Evolutionary conservation across 2,888 invertebrate species (phyloP), one percentile per base, ranked within the genome.

Genomic region (Erebia palarica): DNA sequence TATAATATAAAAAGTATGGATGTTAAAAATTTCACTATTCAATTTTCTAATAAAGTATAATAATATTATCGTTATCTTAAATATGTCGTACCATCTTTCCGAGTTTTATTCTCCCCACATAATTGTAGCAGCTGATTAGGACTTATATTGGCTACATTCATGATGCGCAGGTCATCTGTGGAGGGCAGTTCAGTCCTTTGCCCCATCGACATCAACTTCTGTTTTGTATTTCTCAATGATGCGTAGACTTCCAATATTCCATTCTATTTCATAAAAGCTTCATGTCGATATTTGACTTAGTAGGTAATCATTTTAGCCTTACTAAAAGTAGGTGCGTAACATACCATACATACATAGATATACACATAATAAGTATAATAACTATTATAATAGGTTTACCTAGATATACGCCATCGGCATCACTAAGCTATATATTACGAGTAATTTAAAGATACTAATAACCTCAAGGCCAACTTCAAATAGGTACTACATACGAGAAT

Each of bases 91-190:
- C 76, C 78, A 60, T 75, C 72, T 66, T 57, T 66, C 44, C 65
- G 72, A 8, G 55, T 60, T 65, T 77, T 77, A 14, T 74, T 73
- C 67, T 78, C 79, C 5, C 85, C 77, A 68, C 91, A 91, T 10
- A 91, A 75, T 69, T 87, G 83, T 16, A 91, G 78, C 65, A 92
- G 76, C 74, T 91, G 89, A 9, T 86, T 86, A 0, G 91, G 87
- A 0, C 84, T 78, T 81, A 91, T 75, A 53, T 87, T 86, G 44
- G 87, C 80, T 8, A 91, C 85, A 70, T 91, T 91, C 88, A 91
- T 89, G 44, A 92, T 83, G 0, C 76, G 81, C 57, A 91, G 76
- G n/a, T 92, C 88, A 1, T 89, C 88, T 0, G 84, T 77, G 0
- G 86, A 74, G 0, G 91, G 88, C 16, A 90, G 75, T n/a, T 18